Conservation (phyloP, 2,797 vertebrate genomes). For the Lagocephalus sceleratus region DNA sequence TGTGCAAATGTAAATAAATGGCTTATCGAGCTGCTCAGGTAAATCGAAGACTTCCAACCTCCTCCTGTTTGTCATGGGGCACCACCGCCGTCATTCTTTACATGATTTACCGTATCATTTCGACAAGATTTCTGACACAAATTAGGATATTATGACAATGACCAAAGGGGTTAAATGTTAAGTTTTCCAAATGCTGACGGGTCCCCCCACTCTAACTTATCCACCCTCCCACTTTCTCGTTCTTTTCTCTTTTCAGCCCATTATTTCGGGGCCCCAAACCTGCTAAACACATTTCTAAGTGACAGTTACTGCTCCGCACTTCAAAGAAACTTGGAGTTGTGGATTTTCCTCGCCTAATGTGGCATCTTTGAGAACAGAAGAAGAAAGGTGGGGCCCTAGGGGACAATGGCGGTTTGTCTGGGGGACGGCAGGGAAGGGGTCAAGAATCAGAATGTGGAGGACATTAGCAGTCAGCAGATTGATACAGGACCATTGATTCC, state of each 20-base stretch:
- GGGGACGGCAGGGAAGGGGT: constrained; percentile 73
- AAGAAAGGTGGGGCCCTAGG: constrained; percentile 53
- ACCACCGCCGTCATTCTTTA: too few species aligned
- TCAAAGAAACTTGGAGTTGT: constrained; percentile 72
- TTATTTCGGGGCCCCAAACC: constrained; percentile 72
- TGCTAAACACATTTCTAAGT: constrained; percentile 79
- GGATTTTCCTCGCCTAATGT: constrained; percentile 78
- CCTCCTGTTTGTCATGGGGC: constrained; percentile 38
- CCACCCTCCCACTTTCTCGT: constrained; percentile 31
- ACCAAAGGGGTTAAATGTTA: constrained; percentile 78
- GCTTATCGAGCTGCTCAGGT: constrained; percentile 31
- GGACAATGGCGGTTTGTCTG: constrained; percentile 71
- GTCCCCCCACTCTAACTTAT: constrained; percentile 43
- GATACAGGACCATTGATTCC: constrained; percentile 83
- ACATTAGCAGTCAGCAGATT: constrained; percentile 85
- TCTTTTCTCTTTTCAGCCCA: constrained; percentile 66
- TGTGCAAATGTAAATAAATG: constrained; percentile 39
- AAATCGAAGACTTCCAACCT: constrained; percentile 3
- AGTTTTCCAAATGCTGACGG: constrained; percentile 68
- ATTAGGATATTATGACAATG: constrained; percentile 79
- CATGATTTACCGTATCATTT: constrained; percentile 77
- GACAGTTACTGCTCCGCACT: constrained; percentile 68
- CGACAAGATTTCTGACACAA: constrained; percentile 78
- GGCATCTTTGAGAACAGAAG: constrained; percentile 65
- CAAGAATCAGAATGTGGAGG: constrained; percentile 83